Evolutionary conservation across 1,140 invertebrate genomes (phyloP).

Genomic region (Fopius arisanus): DNA sequence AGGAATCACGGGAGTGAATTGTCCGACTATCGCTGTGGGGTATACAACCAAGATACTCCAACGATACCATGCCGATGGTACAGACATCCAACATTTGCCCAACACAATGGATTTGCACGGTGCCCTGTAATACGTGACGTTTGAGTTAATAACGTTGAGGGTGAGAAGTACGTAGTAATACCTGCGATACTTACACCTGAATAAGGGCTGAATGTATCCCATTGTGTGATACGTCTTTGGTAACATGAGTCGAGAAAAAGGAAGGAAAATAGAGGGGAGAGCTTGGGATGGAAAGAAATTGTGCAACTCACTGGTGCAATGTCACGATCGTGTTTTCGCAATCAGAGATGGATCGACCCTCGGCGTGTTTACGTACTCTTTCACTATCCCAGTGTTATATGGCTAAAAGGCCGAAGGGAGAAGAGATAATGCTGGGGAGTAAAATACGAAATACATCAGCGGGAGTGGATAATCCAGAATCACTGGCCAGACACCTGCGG

Average conservation of each 20-base stretch:
- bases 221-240: background rate
- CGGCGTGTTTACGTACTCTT: background rate
- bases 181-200: background rate
- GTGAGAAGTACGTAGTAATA: background rate
- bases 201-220: background rate
- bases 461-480: slow-evolving; percentile 18
- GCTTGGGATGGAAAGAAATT: background rate
- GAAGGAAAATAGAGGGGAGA: background rate
- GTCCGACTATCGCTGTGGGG: slow-evolving; percentile 13
- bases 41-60: slow-evolving; percentile 2
- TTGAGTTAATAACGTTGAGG: slow-evolving; percentile 9
- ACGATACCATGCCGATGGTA: slow-evolving; percentile 3
- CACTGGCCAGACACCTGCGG: slow-evolving; percentile 27
- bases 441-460: slow-evolving; percentile 18
- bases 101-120: slow-evolving; percentile 1
- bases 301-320: slow-evolving; percentile 14
- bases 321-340: slow-evolving; percentile 20
- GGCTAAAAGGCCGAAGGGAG: background rate
- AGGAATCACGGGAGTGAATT: slow-evolving; percentile 20
- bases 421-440: slow-evolving; percentile 24
- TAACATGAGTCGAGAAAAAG: background rate
- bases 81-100: background rate
- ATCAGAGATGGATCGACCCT: slow-evolving; percentile 7
- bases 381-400: background rate
- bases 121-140: background rate